phyloP scores from a whole-genome alignment of 2,888 invertebrate genomes.

The Cosmorhoe ocellata region DNA sequence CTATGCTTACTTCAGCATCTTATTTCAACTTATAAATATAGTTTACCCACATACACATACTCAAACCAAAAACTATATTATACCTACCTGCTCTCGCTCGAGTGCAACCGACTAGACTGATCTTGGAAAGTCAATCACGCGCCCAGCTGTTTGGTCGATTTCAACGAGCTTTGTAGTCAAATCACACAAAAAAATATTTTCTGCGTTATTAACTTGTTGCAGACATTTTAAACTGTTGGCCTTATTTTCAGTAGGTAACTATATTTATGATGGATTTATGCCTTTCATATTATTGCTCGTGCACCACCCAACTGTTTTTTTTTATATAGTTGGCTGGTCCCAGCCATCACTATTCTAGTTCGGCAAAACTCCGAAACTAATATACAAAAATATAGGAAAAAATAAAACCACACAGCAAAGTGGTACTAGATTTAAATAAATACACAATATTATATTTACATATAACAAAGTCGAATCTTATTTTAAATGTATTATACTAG shows the following conservation, averaged over 20 bases:
- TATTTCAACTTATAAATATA: conserved; percentile 9
- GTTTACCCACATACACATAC: conserved; percentile 1
- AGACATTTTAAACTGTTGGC: too few relatives aligned
- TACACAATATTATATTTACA: conserved; percentile 4
- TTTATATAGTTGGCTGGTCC: conserved; percentile 9
- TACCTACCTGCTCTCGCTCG: conserved; percentile 1
- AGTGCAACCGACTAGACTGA: neutral
- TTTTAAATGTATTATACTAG: too few relatives aligned
- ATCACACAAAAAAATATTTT: neutral
- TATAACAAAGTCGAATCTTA: too few relatives aligned
- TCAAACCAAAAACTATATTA: conserved; percentile 3
- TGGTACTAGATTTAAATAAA: conserved; percentile 14
- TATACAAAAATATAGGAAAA: neutral
- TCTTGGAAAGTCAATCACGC: neutral
- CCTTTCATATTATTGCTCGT: neutral
- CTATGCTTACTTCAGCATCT: conserved; percentile 12
- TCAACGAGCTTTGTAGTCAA: neutral
- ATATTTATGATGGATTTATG: too few relatives aligned
- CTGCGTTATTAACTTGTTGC: too few relatives aligned
- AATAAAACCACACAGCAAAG: neutral
- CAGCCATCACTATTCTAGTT: conserved; percentile 7
- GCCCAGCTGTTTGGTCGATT: neutral
- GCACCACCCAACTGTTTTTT: neutral
- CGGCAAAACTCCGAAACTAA: neutral
- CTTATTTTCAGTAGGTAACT: too few relatives aligned